These are phyloP conservation scores for Noctuana brunneofusca DNA, from an alignment of 2,888 invertebrate genomes.

Conservation along the genomic window DNA sequence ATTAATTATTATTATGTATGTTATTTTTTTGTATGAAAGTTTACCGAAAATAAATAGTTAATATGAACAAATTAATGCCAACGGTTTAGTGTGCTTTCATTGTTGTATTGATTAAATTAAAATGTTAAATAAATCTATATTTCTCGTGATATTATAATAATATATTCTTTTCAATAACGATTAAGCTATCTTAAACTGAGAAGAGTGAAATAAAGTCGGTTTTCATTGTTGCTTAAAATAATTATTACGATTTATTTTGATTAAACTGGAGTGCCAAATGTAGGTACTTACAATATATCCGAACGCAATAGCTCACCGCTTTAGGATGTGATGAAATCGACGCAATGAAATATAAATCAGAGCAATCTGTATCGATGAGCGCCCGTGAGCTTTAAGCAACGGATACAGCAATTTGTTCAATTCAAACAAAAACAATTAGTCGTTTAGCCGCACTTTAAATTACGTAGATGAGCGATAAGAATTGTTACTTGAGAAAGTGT, in stretches of 20 bases:
- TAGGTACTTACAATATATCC: slow-evolving; percentile 36
- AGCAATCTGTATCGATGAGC: slow-evolving; percentile 58
- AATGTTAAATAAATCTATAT: too few relatives aligned
- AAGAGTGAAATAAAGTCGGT: too few relatives aligned
- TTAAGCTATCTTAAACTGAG: too few relatives aligned
- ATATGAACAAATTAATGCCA: too few relatives aligned
- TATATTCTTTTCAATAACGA: too few relatives aligned
- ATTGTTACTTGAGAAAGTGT: slow-evolving; percentile 46
- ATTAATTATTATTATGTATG: too few relatives aligned
- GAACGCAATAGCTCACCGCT: slow-evolving; percentile 51
- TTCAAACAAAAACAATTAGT: slow-evolving; percentile 68
- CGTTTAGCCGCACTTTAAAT: slow-evolving; percentile 66
- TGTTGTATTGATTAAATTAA: too few relatives aligned
- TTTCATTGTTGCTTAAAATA: neutral
- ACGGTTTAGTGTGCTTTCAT: too few relatives aligned
- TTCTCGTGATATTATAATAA: too few relatives aligned
- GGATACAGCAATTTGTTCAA: slow-evolving; percentile 65
- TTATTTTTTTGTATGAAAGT: too few relatives aligned
- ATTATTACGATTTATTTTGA: neutral
- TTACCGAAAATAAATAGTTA: too few relatives aligned
- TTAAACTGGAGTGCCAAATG: neutral
- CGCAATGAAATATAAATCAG: slow-evolving; percentile 74
- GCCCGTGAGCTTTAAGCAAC: slow-evolving; percentile 65
- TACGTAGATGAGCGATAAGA: slow-evolving; percentile 74
- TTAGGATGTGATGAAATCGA: slow-evolving; percentile 66